Base-by-base conservation (phyloP, 2,113 vertebrate species). In the Neopipo cinnamomea region DNA sequence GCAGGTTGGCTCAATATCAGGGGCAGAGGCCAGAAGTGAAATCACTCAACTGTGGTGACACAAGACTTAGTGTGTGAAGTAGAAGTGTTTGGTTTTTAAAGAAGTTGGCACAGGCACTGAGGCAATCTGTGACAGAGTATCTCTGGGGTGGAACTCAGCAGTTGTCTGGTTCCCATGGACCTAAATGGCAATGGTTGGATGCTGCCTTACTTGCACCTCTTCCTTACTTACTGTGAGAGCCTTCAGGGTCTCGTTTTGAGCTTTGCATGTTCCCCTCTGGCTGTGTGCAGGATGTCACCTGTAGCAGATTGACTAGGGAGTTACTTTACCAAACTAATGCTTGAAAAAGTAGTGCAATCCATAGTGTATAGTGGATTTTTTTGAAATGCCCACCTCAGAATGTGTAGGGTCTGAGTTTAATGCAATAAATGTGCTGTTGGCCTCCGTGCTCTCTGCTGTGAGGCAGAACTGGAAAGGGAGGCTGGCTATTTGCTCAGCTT, bases 301-400 rank as follows among this genome's bases (percentile, higher is more conserved):
- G 6, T 4, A 47, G 44, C 6, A 44, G 28, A 13, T 35, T 46
- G 37, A 53, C 27, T 39, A 39, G 33, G 35, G 25, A 13, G 18
- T 37, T 62, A 13, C 18, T 55, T 42, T 28, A 53, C 22, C 42
- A 44, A 65, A 21, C 4, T 35, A 19, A 23, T 12, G 33, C 30
- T 49, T 72, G 70, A 18, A 85, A 67, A 67, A 37, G n/a, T 19
- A 66, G 31, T 20, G 46, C 58, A 62, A 63, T 27, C 74, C 10
- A 2, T 16, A 20, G 9, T 5, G 5, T 8, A 4, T 2, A 9
- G 18, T 4, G 28, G 25, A 56, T 18, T 8, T 25, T 74, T 39
- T 47, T 65, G 44, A 35, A 44, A 8, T 37, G 35, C 11, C 47
- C 21, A 7, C 25, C 20, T 11, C 3, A 77, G 46, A 37, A 2